phyloP scores from a whole-genome alignment of 2,888 invertebrate species.

The Cybosia mesomella region DNA sequence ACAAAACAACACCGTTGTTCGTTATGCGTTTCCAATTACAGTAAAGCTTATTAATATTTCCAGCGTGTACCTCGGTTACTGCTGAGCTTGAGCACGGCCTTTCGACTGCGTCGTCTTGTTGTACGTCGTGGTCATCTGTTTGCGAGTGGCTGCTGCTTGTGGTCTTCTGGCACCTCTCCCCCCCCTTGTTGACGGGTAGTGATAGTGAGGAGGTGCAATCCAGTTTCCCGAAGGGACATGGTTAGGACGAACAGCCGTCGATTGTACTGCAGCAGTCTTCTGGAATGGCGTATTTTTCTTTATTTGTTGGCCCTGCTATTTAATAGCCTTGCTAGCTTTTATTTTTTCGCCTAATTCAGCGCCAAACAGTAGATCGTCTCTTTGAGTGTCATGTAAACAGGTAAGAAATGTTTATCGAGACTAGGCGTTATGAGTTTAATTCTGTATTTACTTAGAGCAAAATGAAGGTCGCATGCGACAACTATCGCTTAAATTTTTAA shows the following conservation, averaged over 20 bases:
- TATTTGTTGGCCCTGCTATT: neutral
- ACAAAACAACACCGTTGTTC: neutral
- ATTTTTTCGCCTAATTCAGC: no score
- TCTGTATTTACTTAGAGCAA: no score
- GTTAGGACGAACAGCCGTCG: neutral
- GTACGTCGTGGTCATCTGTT: neutral
- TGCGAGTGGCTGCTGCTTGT: constrained; percentile 1
- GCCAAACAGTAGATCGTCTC: no score
- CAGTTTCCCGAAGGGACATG: neutral
- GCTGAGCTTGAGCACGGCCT: neutral
- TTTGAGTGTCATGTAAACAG: no score
- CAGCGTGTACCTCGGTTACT: constrained; percentile 1
- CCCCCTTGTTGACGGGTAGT: neutral
- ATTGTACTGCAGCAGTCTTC: no score
- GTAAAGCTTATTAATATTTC: neutral
- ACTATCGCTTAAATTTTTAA: no score
- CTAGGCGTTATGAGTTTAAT: no score
- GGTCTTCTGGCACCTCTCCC: neutral
- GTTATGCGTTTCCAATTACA: neutral
- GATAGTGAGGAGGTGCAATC: neutral
- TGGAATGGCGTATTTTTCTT: neutral
- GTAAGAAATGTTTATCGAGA: no score
- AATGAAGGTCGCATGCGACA: no score
- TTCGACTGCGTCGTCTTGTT: neutral
- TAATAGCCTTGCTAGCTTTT: no score